Evolutionary conservation across 1,140 invertebrate genomes (phyloP), one percentile per base, ranked within the genome.

Genomic region (Euschistus heros): DNA sequence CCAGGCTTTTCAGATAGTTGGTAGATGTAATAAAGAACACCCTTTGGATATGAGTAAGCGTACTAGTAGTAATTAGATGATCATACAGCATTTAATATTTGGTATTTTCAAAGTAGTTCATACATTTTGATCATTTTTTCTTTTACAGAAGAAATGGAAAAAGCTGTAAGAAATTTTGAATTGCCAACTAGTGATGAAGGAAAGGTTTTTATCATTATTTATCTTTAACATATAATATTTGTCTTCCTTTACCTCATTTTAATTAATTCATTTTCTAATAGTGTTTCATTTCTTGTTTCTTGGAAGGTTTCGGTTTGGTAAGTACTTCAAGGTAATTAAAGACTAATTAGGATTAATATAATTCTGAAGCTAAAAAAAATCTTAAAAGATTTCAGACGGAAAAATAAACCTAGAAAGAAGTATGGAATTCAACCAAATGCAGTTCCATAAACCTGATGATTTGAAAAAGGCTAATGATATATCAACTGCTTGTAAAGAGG

Each of bases 201-300:
- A 57, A 57, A 57, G 54, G 54, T 57, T 24, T 5, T 57, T 57
- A 27, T 27, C 18, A 13, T 57, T 57, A 22, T 57, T 26, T 17
- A 27, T 22, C 24, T 57, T 24, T 57, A 20, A 20, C 6, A n/a
- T 57, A 18, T 8, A 15, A 26, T 3, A 57, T 24, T 57, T 2
- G 2, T 24, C 2, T 24, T n/a, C 54, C 26, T 1, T 5, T 26
- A 5, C 10, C 3, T 27, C 2, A 57, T 27, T 3, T 4, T 57
- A 27, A 57, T 24, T 26, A 2, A 22, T 57, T 27, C 8, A 26
- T 24, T 57, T 15, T 57, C 54, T 18, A 24, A 57, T 14, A 57
- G 54, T 57, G 54, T 15, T 57, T 57, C 24, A 24, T 57, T 17
- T 24, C 54, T 18, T 57, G 54, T 15, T 24, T 24, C 22, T 24